Evolutionary conservation across 2,113 vertebrate species (phyloP), one percentile per base, ranked within the genome.

Genomic region (Speoplatyrhinus poulsoni): DNA sequence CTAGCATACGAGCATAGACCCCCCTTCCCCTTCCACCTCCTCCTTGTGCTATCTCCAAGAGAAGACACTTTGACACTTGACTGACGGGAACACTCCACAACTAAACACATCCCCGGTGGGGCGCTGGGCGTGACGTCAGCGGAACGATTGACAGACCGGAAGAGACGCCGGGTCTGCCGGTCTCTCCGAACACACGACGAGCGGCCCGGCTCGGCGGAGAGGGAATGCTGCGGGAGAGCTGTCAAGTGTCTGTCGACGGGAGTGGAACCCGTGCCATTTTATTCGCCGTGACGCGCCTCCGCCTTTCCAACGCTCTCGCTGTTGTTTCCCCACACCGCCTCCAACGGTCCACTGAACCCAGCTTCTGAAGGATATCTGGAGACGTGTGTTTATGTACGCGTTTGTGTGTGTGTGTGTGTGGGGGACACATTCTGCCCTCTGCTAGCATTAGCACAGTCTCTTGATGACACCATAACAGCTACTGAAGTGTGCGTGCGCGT

Each of bases 391-490:
- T 19, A 1, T 19, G 19, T 19, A 1, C 19, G 2, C 26, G 2
- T 2, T 2, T 26, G 26, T 26, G 26, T 26, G 19, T 26, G 26
- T 26, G 26, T 26, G 2, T 26, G 26, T 3, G 26, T 19, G 36
- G 50, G 12, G 50, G 13, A 32, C 80, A 77, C 74, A 76, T 67
- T 77, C 68, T 84, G 78, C 71, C 82, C 82, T 83, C 84, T 67
- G 48, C 83, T 73, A 87, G 85, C 81, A 82, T 87, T 80, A 84
- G 80, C 33, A 26, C 73, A 41, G 62, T 82, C 73, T 85, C 82
- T 41, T 76, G 85, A 88, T 81, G 77, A 65, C 76, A 67, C 87
- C 80, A 85, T 85, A 75, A 76, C 47, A 73, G 49, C 57, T 58
- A 36, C 78, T 69, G 58, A 0, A 26, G 12, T 79, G 11, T 60